A percentile compares a stretch with the other conserved stretches of the same genome.
These are phyloP conservation scores for Xerus inauris DNA, from an alignment of 2,113 vertebrate species.

Conservation along the genomic window DNA sequence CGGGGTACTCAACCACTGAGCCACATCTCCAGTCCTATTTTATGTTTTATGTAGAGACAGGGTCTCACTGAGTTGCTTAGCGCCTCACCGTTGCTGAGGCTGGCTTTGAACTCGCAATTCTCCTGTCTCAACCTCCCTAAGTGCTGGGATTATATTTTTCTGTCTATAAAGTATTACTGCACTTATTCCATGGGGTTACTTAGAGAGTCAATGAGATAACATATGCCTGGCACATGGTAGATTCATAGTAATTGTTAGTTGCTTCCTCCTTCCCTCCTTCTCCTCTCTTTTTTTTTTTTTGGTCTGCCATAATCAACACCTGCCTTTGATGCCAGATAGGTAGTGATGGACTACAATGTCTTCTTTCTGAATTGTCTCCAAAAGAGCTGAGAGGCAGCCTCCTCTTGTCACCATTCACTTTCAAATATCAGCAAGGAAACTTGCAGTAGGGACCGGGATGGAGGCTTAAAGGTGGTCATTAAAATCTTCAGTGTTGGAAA, in stretches of 20 bases:
- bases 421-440: neutral
- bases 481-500: neutral
- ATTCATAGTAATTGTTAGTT: neutral
- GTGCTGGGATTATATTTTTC: too few relatives aligned
- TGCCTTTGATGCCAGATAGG: neutral
- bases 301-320: neutral
- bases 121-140: too few relatives aligned
- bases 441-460: neutral
- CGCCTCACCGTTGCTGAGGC: too few relatives aligned
- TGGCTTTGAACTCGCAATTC: too few relatives aligned
- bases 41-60: too few relatives aligned
- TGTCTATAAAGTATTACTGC: neutral
- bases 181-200: neutral
- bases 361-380: neutral
- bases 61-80: too few relatives aligned
- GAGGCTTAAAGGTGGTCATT: neutral
- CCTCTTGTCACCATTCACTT: neutral
- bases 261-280: neutral
- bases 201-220: neutral
- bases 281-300: conserved; percentile 8
- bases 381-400: neutral
- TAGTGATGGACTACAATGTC: neutral
- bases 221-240: conserved; percentile 21
- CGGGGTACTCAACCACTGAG: too few relatives aligned
- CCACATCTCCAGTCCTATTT: too few relatives aligned